Evolutionary conservation across 1,140 invertebrate species (phyloP), one percentile per base, ranked within the genome.

Genomic region (Streblospio benedicti): DNA sequence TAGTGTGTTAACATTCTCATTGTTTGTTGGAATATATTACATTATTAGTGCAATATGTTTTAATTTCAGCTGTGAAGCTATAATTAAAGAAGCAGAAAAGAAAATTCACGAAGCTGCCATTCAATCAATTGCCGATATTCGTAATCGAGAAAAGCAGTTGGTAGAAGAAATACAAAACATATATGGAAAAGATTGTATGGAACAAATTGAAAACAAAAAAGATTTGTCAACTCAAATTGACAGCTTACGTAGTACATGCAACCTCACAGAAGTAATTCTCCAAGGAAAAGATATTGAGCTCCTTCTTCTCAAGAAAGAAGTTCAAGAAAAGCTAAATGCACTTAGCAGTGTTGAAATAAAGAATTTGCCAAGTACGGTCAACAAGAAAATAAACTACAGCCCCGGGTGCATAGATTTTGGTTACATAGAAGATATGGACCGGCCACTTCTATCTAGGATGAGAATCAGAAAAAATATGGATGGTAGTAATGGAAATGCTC

Each of bases 251-350:
- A 78, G 73, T 59, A 79, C 77, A 14, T 78, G 76, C 61, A 73
- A 61, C 63, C 63, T 79, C 20, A 77, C 76, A 0, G 76, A 79
- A 50, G 61, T 79, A 12, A 74, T 78, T 12, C 62, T 79, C 4
- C 71, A 76, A 52, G 75, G 76, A n/a, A 78, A 78, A 60, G 77
- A 79, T 55, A 78, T 79, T 35, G 77, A 79, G 62, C 69, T 79
- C 30, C 65, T 79, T 28, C 66, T 79, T 35, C 65, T 79, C 35
- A 78, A 78, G 63, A 78, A 78, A 52, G 75, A 79, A 53, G 72
- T 79, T 5, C 71, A 73, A 47, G 76, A 79, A 51, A 79, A 79
- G 63, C 67, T 79, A 18, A 67, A 71, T n/a, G 62, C 63, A 25
- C 61, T 77, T 47, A 66, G 69, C 28, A 67, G 71, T 38, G 65